Base-by-base conservation (phyloP, 2,113 vertebrate genomes). In the Mustela nigripes region DNA sequence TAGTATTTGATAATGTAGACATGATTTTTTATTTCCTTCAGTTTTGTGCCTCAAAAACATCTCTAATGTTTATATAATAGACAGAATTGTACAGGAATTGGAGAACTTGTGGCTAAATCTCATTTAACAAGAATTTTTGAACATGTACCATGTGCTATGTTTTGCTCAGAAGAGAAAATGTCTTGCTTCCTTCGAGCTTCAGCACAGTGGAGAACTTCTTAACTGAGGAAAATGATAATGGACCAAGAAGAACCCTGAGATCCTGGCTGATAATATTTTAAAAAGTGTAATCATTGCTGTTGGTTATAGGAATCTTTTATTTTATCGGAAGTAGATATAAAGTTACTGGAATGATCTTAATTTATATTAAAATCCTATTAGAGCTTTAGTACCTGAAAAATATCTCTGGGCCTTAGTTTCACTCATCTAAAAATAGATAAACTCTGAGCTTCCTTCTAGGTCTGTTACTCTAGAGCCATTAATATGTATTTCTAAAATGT, bases 351-450 rank as follows among this genome's bases (percentile, higher is more conserved):
- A 95, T 74, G 24, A 91, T 5, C 4, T 94, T 97, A 10, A n/a
- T 67, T 91, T 93, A 36, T 16, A 60, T 56, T 78, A 96, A 94
- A 90, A 91, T 73, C 33, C 11, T 85, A 22, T 85, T 63, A 74
- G 8, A 73, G 10, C 4, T 88, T 94, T 50, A 89, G 5, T 71
- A 67, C 2, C 48, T 86, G 21, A 62, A 85, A 91, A 86, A 69
- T 82, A 92, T 31, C 22, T 63, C 45, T 82, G 39, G 24, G 19
- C 0, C n/a, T 89, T 15, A n/a, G 8, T 67, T 48, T 95, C 21
- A 65, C 48, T 62, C 22, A 84, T 91, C 7, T 71, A 53, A 82
- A 93, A 91, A n/a, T 19, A 56, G 19, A 56, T 45, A 65, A 88
- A 67, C 7, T n/a, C 26, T 9, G 4, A 31, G 18, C 16, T 95